These are phyloP conservation scores for Pimpla rufipes DNA, from an alignment of 2,888 invertebrate genomes.

Conservation along the genomic window DNA sequence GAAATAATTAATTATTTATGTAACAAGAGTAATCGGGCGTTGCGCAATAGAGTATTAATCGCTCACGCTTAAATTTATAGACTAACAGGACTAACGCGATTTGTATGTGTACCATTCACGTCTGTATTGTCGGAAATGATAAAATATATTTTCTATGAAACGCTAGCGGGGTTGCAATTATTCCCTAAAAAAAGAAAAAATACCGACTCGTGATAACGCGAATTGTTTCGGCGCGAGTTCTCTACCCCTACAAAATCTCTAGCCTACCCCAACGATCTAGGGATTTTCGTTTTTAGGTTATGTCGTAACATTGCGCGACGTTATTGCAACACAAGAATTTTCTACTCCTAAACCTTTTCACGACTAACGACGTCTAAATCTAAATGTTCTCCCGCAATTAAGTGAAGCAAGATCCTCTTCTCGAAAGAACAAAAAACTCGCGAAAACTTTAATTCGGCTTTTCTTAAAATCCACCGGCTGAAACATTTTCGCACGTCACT, in stretches of 20 bases:
- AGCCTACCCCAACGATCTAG: not conserved
- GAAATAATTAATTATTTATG: constrained; percentile 1
- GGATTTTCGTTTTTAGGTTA: constrained; percentile 14
- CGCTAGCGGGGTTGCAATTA: no score
- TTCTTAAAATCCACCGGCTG: not conserved
- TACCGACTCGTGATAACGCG: not conserved
- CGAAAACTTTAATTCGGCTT: not conserved
- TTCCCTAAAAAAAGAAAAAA: not conserved
- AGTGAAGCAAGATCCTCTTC: not conserved
- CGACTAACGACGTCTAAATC: not conserved
- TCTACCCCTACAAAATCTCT: not conserved
- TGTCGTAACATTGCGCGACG: not conserved
- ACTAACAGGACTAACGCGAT: constrained; percentile 29
- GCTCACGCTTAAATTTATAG: constrained; percentile 30
- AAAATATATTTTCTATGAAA: constrained; percentile 62
- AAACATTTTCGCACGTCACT: not conserved
- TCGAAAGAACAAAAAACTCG: not conserved
- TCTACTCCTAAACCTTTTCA: not conserved
- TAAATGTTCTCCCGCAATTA: not conserved
- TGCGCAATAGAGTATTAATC: constrained; percentile 24
- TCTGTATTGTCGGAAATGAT: constrained; percentile 30
- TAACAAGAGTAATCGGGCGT: not conserved
- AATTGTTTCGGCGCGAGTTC: not conserved
- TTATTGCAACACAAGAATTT: constrained; percentile 2
- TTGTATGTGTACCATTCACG: constrained; percentile 48